These are phyloP conservation scores for Sula dactylatra DNA, from an alignment of 2,113 vertebrate species.

Conservation along the genomic window DNA sequence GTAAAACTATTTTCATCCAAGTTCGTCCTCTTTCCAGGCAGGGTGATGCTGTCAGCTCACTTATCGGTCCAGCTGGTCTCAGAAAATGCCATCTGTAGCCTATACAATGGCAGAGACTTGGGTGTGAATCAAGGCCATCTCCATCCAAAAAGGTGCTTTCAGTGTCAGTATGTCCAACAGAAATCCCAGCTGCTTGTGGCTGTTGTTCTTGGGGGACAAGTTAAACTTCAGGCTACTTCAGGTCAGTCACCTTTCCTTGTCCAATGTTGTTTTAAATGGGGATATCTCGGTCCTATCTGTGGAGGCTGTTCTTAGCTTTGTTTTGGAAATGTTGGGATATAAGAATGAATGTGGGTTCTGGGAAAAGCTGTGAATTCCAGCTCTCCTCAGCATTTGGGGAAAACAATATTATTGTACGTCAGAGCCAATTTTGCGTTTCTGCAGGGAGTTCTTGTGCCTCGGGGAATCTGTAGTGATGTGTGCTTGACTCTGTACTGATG, in stretches of 20 bases:
- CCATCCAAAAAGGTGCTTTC: background rate
- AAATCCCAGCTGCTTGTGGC: background rate
- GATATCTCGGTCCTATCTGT: background rate
- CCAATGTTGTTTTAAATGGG: fast-evolving
- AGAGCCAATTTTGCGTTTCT: background rate
- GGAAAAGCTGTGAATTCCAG: background rate
- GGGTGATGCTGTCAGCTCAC: background rate
- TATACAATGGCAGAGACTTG: fast-evolving
- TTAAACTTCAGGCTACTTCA: background rate
- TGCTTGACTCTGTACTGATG: background rate
- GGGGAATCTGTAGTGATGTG: background rate
- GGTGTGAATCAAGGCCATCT: background rate
- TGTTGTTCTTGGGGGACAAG: background rate
- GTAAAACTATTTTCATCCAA: background rate
- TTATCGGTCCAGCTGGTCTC: background rate
- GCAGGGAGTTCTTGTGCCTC: background rate
- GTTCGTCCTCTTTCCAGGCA: background rate
- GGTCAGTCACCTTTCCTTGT: background rate
- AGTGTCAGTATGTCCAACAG: background rate
- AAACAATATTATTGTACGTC: background rate
- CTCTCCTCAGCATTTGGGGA: background rate
- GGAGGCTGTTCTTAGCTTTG: background rate
- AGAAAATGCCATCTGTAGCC: background rate
- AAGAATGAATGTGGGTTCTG: background rate
- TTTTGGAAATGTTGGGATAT: background rate